Evolutionary conservation across 2,888 invertebrate species (phyloP), one percentile per base, ranked within the genome.

Genomic region (Noctua janthina): DNA sequence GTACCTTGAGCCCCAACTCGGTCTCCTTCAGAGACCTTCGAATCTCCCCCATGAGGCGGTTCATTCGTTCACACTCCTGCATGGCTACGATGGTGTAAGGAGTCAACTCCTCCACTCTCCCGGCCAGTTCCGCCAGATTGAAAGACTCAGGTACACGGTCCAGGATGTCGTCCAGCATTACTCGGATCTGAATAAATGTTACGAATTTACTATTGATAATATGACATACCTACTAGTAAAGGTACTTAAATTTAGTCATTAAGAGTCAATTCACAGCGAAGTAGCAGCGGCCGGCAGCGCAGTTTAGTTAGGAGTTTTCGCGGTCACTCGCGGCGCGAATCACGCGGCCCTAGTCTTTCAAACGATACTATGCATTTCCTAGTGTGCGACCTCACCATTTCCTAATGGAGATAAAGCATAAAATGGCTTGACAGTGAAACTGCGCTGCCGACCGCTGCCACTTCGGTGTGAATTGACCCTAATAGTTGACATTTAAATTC

Each of bases 1-100:
- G 56, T 91, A 98, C 99, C 97, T 99, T 99, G 10, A 99, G 96
- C 7, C 99, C 99, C 23, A 99, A 97, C 87, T 99, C 98, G 0
- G 99, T 96, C 95, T 99, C 99, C 90, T 97, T 98, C 11, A 99
- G 96, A 0, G 99, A 99, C 54, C 98, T 96, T 76, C 98, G 97
- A 83, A 99, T 98, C 95, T 99, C 99, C 3, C 97, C 96, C 92
- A 98, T 99, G 13, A 99, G 97, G 62, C 97, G 97, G 94, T 99
- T 99, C 99, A 99, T 99, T 67, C 99, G 97, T 94, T 99, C 99
- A 94, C 99, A 99, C 95, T 99, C 99, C 87, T 99, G 99, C 90
- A 99, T 97, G 1, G 98, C 98, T 0, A 99, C 99, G 75, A 99
- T 99, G 1, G 98, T 98, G 93, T 98, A 99, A 0, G 99, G 99